These are phyloP conservation scores for Cettia cetti DNA, from an alignment of 2,113 vertebrate species.

Conservation along the genomic window DNA sequence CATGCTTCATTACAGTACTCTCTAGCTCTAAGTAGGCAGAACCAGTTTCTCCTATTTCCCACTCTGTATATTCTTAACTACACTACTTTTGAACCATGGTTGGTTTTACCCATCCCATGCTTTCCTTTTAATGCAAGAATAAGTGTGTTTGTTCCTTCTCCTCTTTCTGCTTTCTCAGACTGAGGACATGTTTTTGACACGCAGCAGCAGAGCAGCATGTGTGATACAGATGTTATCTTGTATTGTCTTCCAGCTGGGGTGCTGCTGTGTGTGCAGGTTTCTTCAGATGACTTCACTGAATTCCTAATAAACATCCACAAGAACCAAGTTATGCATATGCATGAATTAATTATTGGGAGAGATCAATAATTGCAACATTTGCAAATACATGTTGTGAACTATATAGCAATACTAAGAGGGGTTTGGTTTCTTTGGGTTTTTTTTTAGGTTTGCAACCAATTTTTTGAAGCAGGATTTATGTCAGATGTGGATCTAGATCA, in stretches of 20 bases:
- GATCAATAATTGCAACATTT: not conserved
- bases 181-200: not conserved
- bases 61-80: not conserved
- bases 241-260: not conserved
- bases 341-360: not conserved
- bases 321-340: not conserved
- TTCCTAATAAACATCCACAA: not conserved
- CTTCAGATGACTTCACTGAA: not conserved
- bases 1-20: not conserved
- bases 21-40: not conserved
- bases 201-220: not conserved
- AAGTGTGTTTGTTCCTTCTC: not conserved
- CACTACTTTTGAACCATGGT: not conserved
- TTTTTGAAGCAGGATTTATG: conserved; percentile 90
- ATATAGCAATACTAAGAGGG: not conserved
- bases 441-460: conserved; percentile 82
- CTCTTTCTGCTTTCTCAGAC: not conserved
- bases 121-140: not conserved
- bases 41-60: not conserved
- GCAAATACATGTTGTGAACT: not conserved
- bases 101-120: not conserved
- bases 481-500: conserved; percentile 90
- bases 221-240: not conserved
- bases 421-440: not conserved
- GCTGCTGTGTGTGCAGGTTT: not conserved